Base-by-base conservation (phyloP, 92 coral and sea anemone species). In the Umimayanthus kanabou region DNA sequence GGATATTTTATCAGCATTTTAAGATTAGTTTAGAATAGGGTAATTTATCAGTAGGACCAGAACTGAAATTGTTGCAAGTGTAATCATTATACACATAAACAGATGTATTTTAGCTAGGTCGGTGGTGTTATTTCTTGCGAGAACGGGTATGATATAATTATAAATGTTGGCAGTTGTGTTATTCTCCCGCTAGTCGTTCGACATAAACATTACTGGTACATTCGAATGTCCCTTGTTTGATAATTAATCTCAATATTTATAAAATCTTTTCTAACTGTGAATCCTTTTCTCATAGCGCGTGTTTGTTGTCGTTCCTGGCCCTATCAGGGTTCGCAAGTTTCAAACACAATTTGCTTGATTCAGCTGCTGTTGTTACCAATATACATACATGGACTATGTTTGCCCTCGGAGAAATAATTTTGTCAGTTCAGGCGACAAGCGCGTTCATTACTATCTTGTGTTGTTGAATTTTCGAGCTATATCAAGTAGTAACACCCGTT, bases 331-430 rank as follows among this genome's bases (percentile, higher is more conserved):
- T 28, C 23, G 30, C 65, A 9, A 26, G 20, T 29, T 15, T 61
- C 49, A 37, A 39, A 80, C 20, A 80, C 77, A 26, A 47, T 49
- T 16, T 42, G 20, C 85, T 70, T 45, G 70, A 47, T 71, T 71
- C 78, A 83, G 87, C 87, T 83, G 85, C 49, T 20, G 85, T 78
- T 80, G 40, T 47, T 45, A 49, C 77, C 28, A 69, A 47, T 15
- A 67, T 8, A 74, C 71, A 67, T 8, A 74, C 71, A 70, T 43
- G 79, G 15, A 15, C 77, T 29, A 26, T 83, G 78, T 66, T 69
- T 71, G 45, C 39, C 73, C 47, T 61, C 50, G 30, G 79, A 33
- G 74, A 80, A 81, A 81, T 65, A 42, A 81, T n/a, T 61, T 69
- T 66, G 58, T 78, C 65, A 14, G 82, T 49, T 53, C 10, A n/a